These are phyloP conservation scores for Austrofundulus limnaeus DNA, from an alignment of 2,113 vertebrate genomes.

Conservation along the genomic window DNA sequence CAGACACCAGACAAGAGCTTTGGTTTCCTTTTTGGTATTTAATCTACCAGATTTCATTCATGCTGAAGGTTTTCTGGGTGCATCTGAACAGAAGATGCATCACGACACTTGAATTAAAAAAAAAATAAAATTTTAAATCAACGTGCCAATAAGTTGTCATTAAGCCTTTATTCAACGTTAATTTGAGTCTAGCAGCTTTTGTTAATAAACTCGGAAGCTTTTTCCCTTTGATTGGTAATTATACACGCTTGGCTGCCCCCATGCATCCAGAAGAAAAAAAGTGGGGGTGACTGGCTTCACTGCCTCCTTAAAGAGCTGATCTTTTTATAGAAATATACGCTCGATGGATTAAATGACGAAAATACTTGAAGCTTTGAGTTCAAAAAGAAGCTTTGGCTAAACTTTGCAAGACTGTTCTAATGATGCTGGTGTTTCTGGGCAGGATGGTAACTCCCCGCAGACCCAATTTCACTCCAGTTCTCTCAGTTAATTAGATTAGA, in stretches of 20 bases:
- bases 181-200: conserved; percentile 48
- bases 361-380: conserved; percentile 25
- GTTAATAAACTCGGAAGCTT: conserved; percentile 61
- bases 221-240: conserved; percentile 64
- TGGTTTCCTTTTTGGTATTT: conserved; percentile 27
- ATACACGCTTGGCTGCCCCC: conserved; percentile 50
- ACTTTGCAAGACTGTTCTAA: conserved; percentile 49
- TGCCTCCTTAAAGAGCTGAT: conserved; percentile 9
- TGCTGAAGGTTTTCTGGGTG: conserved; percentile 23
- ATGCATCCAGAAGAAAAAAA: conserved; percentile 33
- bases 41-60: conserved; percentile 32
- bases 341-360: conserved; percentile 35
- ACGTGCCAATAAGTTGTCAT: conserved; percentile 45
- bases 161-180: conserved; percentile 44
- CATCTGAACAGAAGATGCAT: not conserved
- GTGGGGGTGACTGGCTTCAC: not conserved
- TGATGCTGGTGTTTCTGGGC: conserved; percentile 46
- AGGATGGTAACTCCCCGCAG: conserved; percentile 34
- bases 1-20: conserved; percentile 21
- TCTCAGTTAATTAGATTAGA: conserved; percentile 44
- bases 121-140: conserved; percentile 16
- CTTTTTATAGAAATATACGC: conserved; percentile 32
- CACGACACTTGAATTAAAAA: conserved; percentile 3
- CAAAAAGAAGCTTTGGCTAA: conserved; percentile 39
- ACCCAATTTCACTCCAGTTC: conserved; percentile 22